Conservation (phyloP, 1,140 invertebrate genomes). For the Drosophila biarmipes region DNA sequence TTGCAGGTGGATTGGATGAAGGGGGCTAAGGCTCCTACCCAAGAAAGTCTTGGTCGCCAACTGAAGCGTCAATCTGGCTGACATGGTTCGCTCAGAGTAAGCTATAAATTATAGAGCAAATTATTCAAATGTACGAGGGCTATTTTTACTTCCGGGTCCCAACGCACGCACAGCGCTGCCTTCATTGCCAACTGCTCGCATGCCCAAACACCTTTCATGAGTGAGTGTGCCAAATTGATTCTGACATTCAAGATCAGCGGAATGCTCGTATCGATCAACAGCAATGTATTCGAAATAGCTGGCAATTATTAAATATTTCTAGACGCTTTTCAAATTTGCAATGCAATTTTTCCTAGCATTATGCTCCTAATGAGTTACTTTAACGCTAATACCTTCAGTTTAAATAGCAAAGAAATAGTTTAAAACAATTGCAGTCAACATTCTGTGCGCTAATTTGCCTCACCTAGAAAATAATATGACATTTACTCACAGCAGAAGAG, state of each 20-base stretch:
- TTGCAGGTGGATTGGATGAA: neutral
- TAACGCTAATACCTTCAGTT: no score
- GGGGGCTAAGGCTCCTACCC: neutral
- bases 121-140: conserved; percentile 34
- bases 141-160: conserved; percentile 47
- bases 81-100: conserved; percentile 15
- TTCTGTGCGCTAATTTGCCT: neutral
- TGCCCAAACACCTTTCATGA: conserved; percentile 26
- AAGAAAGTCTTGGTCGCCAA: conserved; percentile 5
- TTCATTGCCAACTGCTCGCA: conserved; percentile 19
- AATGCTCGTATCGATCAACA: neutral
- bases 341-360: no score
- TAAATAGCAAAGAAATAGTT: no score
- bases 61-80: conserved; percentile 37
- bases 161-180: neutral
- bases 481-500: neutral
- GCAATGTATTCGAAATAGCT: no score
- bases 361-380: no score
- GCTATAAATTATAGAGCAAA: conserved; percentile 59
- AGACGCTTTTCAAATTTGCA: neutral
- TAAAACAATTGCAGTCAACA: no score
- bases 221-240: conserved; percentile 9
- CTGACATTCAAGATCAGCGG: neutral
- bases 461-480: neutral
- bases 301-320: neutral